Evolutionary conservation across 2,888 invertebrate species (phyloP), one percentile per base, ranked within the genome.

Genomic region (Plebejus anna): DNA sequence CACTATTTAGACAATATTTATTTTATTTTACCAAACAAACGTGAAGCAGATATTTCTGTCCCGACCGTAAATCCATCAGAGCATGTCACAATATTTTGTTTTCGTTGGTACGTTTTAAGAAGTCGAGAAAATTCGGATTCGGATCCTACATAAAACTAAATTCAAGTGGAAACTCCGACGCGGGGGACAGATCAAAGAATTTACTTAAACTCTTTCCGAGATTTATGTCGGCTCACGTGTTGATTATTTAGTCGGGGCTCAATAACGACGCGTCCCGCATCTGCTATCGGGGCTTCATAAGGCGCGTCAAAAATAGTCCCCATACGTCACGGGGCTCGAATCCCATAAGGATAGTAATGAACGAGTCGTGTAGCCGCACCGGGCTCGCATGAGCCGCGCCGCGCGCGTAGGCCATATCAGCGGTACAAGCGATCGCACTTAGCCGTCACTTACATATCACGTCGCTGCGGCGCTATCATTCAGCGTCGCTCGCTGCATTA

Each of bases 361-460:
- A 83, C 82, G 82, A 82, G 82, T 78, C 84, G 78, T 83, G 87
- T 86, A 66, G 32, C 57, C 78, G 83, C 84, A 88, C 88, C 81
- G 86, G 85, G 86, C 82, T 79, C 81, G 82, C 85, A 88, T 86
- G 84, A 79, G 81, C 81, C 81, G 81, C 81, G 82, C 22, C 22
- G 22, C 22, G 22, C 22, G 22, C 84, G 86, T 85, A 84, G 89
- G 86, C 83, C 84, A 89, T 93, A 93, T 93, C 93, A 84, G 86
- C 82, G 84, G 82, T 89, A 92, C 93, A 93, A 91, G 93, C 90
- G 92, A 92, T 92, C 90, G 92, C 92, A 92, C 92, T 93, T 90
- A 92, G 84, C 88, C 87, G 89, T 90, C 91, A 88, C 87, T 86
- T 90, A 89, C 89, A 90, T 91, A 91, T 91, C 91, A 88, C 81